Base-by-base conservation (phyloP, 2,797 vertebrate species). In the Clarias laeviceps region DNA sequence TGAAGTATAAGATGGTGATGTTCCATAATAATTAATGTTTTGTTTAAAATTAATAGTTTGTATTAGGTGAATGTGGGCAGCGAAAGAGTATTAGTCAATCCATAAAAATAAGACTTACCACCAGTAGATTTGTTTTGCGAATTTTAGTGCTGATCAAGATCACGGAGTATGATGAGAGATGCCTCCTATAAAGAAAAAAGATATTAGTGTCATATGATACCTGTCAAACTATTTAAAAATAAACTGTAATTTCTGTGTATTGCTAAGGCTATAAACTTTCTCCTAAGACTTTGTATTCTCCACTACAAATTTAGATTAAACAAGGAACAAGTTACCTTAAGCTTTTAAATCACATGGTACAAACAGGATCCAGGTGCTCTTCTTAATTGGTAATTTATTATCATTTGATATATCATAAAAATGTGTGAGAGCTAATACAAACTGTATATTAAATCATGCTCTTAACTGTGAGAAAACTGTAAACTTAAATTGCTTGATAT, bases 91-190 rank as follows among this genome's bases (percentile, higher is more conserved):
- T 7, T 32, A 15, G 22, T 32, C 18, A 66, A 18, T 81, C 2
- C 2, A 50, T 24, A 0, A 54, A 80, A 32, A 54, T 29, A 80
- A 59, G n/a, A 81, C 84, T 85, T 65, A 85, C 84, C 79, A 74
- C 68, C 4, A 85, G 37, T 65, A 50, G 78, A 50, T 11, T 29
- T 29, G 40, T 7, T 29, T 32, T 54, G 62, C 2, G 9, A 81
- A 81, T 65, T 40, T 79, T 62, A 61, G 22, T 40, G 7, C 5
- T 32, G 27, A 9, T 32, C 62, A 66, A 50, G n/a, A 32, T 66
- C 40, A 62, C 57, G 14, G 27, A 7, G 18, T 54, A 27, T 66
- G 40, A 81, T 66, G 54, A 57, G 2, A 34, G 74, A 77, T 27
- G 14, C 24, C 20, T 34, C 77, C 79, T 81, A 27, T 24, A 14